A percentile compares a stretch with the other conserved stretches of the same genome.
Conservation (phyloP, 2,888 invertebrate species). For the Loripinus fragilis region DNA sequence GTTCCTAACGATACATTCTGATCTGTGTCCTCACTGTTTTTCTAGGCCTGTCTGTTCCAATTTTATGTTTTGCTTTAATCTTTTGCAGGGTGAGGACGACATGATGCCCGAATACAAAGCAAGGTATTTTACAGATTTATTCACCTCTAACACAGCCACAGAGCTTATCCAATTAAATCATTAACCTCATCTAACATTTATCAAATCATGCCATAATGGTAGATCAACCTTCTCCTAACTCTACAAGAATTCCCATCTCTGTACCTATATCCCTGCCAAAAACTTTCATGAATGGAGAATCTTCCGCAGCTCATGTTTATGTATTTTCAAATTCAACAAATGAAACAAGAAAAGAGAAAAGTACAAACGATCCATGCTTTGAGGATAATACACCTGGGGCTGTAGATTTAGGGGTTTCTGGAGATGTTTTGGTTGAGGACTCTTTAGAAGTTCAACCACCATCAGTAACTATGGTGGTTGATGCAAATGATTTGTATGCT, state of each 20-base stretch:
- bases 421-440: too few species aligned
- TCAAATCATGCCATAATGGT: background rate
- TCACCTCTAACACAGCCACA: constrained; percentile 19
- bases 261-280: background rate
- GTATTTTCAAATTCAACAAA: background rate
- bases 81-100: background rate
- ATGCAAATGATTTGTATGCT: background rate
- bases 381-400: too few species aligned
- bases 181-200: constrained; percentile 13
- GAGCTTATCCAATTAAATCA: background rate
- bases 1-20: too few species aligned
- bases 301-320: background rate
- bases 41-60: background rate
- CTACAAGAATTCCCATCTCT: background rate
- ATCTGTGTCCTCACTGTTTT: too few species aligned
- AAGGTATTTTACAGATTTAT: constrained; percentile 4
- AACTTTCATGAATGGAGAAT: background rate
- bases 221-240: background rate
- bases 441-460: too few species aligned
- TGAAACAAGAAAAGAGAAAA: background rate
- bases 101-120: constrained; percentile 17
- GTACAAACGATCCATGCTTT: background rate
- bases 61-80: background rate
- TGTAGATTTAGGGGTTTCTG: too few species aligned
- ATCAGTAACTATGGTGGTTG: too few species aligned